Evolutionary conservation across 2,113 vertebrate genomes (phyloP), one percentile per base, ranked within the genome.

Genomic region (Clarias magur): DNA sequence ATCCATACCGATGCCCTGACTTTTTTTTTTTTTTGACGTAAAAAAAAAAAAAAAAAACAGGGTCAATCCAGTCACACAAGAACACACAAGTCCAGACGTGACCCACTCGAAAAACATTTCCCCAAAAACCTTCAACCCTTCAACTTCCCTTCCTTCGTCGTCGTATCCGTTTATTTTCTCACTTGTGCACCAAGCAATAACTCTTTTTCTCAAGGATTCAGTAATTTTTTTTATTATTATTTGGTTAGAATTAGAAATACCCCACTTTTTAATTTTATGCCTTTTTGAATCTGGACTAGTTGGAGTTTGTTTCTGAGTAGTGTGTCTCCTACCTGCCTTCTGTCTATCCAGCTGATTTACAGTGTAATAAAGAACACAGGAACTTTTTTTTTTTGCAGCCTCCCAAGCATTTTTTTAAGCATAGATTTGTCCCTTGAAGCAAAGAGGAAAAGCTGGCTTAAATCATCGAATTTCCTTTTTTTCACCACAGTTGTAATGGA

Each of bases 131-230:
- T 6, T 48, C 48, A 8, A 48, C 48, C 48, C 88, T 68, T 89
- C 86, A 85, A 30, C 57, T 62, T 38, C 38, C 53, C 38, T 86
- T 73, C 73, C 73, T 27, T 68, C 60, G 19, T 88, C 59, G 62
- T 76, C 19, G 25, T 62, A n/a, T 83, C 83, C n/a, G 80, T 65
- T 30, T 62, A 21, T 42, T 76, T 56, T 80, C 59, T 85, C 88
- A 90, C 89, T 86, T 90, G 88, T 89, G 90, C 93, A 85, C 90
- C 93, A 93, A 95, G 95, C 95, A 96, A 95, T 96, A 96, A 96
- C 90, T 92, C 91, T 93, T 1, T 81, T 60, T 94, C 94, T 95
- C 92, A 95, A 95, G 95, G 95, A 94, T 94, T 95, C 92, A 93
- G 85, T 91, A 90, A 93, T 95, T 90, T 90, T 91, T 92, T 94